Evolutionary conservation across 2,888 invertebrate genomes (phyloP).

Genomic region (Pyrrhia umbra): DNA sequence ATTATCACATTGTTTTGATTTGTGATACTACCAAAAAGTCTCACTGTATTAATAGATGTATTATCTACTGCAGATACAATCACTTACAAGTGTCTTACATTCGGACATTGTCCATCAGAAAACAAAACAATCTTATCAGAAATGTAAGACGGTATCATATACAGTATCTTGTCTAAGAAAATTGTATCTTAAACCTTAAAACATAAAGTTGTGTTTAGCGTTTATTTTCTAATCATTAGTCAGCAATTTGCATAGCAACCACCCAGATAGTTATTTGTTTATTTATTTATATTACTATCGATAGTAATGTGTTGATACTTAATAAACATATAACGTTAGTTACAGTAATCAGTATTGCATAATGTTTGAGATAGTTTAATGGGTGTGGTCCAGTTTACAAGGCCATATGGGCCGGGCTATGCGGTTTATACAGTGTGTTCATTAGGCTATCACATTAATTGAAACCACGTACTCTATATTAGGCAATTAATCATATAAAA

Average conservation of each 20-base stretch:
- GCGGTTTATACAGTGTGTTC: background rate
- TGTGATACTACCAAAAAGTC: background rate
- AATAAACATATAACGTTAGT: constrained; percentile 14
- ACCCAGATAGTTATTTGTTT: constrained; percentile 29
- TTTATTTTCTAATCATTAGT: background rate
- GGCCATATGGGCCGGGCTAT: constrained; percentile 36
- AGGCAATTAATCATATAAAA: no score
- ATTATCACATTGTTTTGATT: constrained; percentile 10
- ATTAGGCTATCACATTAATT: no score
- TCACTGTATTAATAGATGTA: constrained; percentile 9
- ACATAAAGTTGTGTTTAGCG: constrained; percentile 4
- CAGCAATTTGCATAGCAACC: constrained; percentile 24
- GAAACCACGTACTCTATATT: no score
- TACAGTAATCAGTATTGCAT: constrained; percentile 39
- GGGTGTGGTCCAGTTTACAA: constrained; percentile 43
- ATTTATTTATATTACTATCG: constrained; percentile 40
- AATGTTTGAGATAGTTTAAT: constrained; percentile 43
- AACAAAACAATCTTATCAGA: constrained; percentile 44
- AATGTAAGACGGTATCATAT: background rate
- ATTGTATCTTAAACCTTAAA: background rate
- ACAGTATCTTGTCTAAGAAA: background rate
- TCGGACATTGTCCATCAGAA: constrained; percentile 24
- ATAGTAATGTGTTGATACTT: constrained; percentile 26
- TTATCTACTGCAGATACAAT: constrained; percentile 32
- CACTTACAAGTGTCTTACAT: constrained; percentile 2